A percentile compares a stretch with the other conserved stretches of the same genome.
Conservation (phyloP, 2,113 vertebrate genomes). For the Labeo catla region DNA sequence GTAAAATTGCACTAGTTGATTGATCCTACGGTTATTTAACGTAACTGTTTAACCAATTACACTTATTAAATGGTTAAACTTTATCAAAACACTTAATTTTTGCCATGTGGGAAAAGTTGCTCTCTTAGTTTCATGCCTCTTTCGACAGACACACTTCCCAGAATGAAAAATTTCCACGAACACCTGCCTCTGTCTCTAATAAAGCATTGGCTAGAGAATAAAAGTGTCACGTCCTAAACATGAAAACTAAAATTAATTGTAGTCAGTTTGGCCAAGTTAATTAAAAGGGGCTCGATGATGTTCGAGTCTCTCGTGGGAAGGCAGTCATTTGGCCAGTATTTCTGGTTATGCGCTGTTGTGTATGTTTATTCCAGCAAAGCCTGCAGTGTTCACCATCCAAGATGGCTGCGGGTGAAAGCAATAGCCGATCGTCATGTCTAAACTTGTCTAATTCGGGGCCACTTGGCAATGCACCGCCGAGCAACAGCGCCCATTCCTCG, state of each 20-base stretch:
- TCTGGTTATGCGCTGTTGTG: slow-evolving; percentile 67
- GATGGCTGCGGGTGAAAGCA: slow-evolving; percentile 82
- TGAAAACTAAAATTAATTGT: not conserved
- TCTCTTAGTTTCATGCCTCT: not conserved
- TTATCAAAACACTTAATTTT: not conserved
- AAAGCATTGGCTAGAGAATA: not conserved
- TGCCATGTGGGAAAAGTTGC: not conserved
- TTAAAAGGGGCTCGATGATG: not conserved
- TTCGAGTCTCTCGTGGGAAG: slow-evolving; percentile 32
- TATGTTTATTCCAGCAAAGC: slow-evolving; percentile 61
- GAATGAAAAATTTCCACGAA: not conserved
- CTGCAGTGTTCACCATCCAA: slow-evolving; percentile 72
- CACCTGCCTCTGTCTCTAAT: not conserved
- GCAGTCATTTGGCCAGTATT: slow-evolving; percentile 52
- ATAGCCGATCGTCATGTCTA: slow-evolving; percentile 64
- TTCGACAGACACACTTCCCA: not conserved
- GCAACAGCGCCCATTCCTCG: slow-evolving; percentile 62
- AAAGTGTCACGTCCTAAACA: not conserved
- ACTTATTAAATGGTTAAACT: not conserved
- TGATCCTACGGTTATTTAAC: not conserved
- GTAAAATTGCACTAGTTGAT: not conserved
- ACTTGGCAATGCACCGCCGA: slow-evolving; percentile 62
- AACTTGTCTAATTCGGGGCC: slow-evolving; percentile 65
- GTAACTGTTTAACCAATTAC: not conserved
- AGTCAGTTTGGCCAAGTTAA: not conserved